Evolutionary conservation across 2,888 invertebrate genomes (phyloP), one percentile per base, ranked within the genome.

Genomic region (Leucophenga montana): DNA sequence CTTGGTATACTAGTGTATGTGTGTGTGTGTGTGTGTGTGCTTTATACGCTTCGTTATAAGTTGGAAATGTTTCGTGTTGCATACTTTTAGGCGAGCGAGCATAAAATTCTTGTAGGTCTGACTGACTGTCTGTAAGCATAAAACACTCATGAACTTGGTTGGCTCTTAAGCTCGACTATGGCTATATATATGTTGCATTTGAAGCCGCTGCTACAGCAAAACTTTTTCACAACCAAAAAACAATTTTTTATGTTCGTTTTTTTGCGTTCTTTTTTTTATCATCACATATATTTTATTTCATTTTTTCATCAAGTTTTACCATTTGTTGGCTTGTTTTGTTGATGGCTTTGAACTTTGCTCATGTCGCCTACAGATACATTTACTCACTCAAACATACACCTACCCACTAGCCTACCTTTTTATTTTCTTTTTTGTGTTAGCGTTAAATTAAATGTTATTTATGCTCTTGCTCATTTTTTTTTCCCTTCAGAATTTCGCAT

Each of bases 381-480:
- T 46, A 48, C 14, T 44, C 46, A 62, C 44, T 39, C 62, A n/a
- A n/a, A n/a, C n/a, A n/a, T n/a, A n/a, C n/a, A n/a, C n/a, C n/a
- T n/a, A n/a, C n/a, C n/a, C n/a, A n/a, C n/a, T n/a, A n/a, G n/a
- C n/a, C n/a, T n/a, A 39, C 62, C 50, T 77, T 77, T 72, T 78
- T 74, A 74, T 72, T 82, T 79, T 79, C 74, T 76, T 80, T 80
- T 79, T 69, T 76, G 74, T 77, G 74, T 79, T 77, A 53, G 31
- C 67, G 69, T 67, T 64, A 80, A 80, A 83, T 83, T 79, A 83
- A 80, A 83, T 82, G 82, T 82, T 82, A 80, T 80, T 80, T 83
- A 80, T 81, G 72, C 75, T 72, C 8, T n/a, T 50, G 50, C 50
- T 50, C 18, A 56, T 27, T 14, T 33, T 59, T 33, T n/a, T 0